Evolutionary conservation across 1,140 invertebrate genomes (phyloP), one percentile per base, ranked within the genome.

Genomic region (Euglossa dilemma): DNA sequence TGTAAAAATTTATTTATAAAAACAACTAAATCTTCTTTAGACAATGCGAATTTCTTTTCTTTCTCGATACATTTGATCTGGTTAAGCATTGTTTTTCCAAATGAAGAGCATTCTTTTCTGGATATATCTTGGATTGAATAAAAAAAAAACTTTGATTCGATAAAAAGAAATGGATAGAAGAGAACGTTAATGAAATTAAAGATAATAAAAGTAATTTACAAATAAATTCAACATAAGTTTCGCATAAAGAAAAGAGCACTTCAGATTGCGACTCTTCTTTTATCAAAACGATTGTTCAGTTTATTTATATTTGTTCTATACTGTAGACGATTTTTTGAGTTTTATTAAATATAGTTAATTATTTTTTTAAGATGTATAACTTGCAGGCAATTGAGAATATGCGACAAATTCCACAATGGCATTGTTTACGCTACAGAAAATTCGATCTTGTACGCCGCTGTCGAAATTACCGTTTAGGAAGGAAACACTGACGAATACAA

Each of bases 401-500:
- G 96, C 93, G 95, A 81, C 95, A 96, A 90, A 96, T 97, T 79
- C 97, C 97, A 7, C 97, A 97, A 89, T 97, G 96, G 96, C 97
- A 97, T 91, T 97, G 97, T 92, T 94, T 97, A 89, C 95, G 97
- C 80, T 97, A 97, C 92, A 95, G 97, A 79, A 97, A 97, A 89
- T 97, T 97, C 85, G 96, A 97, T 86, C 93, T 97, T 72, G 96
- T 97, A 79, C 95, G 96, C 75, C 95, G 96, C 74, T 97, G 97
- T 94, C 95, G 95, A 75, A 95, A 96, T 82, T 96, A 95, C 91
- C 93, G 95, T 72, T 89, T 94, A 12, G 94, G 94, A 80, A 93
- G 95, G 56, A 94, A 95, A 85, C 92, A 93, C 88, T 93, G 91
- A 94, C 86, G 66, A 79, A 79, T 66, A 83, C 57, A 87, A 57